phyloP scores from a whole-genome alignment of 2,888 invertebrate genomes.

The Aphelenchoides bicaudatus region DNA sequence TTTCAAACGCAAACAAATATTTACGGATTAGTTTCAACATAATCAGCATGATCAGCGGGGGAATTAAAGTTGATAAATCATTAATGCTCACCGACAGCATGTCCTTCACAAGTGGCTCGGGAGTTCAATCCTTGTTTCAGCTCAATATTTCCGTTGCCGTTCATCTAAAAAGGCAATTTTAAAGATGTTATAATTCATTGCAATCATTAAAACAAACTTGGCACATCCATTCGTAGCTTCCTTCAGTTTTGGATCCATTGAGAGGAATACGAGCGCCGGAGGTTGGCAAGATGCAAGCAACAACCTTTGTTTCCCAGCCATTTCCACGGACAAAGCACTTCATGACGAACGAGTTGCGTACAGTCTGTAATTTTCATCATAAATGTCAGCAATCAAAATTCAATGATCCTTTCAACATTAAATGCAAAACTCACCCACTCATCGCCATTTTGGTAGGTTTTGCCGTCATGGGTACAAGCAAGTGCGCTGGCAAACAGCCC shows the following conservation, averaged over 20 bases:
- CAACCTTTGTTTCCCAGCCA: slow-evolving; percentile 39
- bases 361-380: slow-evolving; percentile 26
- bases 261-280: slow-evolving; percentile 26
- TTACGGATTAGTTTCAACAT: too few relatives aligned
- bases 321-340: slow-evolving; percentile 31
- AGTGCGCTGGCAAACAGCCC: too few relatives aligned
- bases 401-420: slow-evolving; percentile 12
- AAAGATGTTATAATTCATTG: too few relatives aligned
- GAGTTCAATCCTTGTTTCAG: slow-evolving; percentile 37
- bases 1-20: neutral
- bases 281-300: slow-evolving; percentile 36
- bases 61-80: slow-evolving; percentile 5
- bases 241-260: slow-evolving; percentile 9
- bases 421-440: slow-evolving; percentile 37
- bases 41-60: neutral
- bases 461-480: slow-evolving; percentile 35
- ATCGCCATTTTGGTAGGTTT: slow-evolving; percentile 35
- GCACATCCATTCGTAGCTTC: slow-evolving; percentile 7
- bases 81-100: slow-evolving; percentile 26
- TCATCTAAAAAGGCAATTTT: slow-evolving; percentile 24
- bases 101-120: slow-evolving; percentile 43
- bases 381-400: neutral
- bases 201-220: neutral
- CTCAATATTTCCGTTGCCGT: slow-evolving; percentile 34
- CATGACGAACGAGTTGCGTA: slow-evolving; percentile 40